phyloP scores from a whole-genome alignment of 2,113 vertebrate genomes.

The Archocentrus centrarchus region DNA sequence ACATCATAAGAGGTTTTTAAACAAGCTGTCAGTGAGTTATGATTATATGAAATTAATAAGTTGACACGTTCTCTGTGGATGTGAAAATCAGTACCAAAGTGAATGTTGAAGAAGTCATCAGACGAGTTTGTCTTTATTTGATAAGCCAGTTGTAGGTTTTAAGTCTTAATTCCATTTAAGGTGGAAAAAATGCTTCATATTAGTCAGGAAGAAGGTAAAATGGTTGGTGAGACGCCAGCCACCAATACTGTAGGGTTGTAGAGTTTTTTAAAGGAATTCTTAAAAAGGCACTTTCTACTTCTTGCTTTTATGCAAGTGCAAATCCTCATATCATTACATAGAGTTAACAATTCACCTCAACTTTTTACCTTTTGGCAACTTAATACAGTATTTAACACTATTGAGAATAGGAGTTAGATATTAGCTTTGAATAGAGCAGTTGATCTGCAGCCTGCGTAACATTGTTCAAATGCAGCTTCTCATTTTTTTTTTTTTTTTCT shows the following conservation, averaged over 20 bases:
- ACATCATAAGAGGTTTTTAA: constrained; percentile 43
- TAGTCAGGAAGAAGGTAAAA: constrained; percentile 1
- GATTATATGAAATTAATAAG: constrained; percentile 45
- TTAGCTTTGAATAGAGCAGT: constrained; percentile 66
- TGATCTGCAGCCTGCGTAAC: constrained; percentile 74
- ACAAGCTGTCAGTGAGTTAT: constrained; percentile 10
- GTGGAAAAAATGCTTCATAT: background rate
- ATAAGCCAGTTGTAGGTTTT: constrained; percentile 37
- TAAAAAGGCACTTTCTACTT: constrained; percentile 68
- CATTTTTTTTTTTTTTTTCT: background rate
- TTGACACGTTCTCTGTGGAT: constrained; percentile 60
- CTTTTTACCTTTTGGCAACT: constrained; percentile 54
- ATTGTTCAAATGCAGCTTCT: constrained; percentile 65
- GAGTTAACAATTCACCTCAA: constrained; percentile 58
- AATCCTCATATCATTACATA: constrained; percentile 58
- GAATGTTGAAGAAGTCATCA: constrained; percentile 68
- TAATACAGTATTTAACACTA: constrained; percentile 65
- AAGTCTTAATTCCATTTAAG: constrained; percentile 32
- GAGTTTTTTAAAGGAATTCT: constrained; percentile 54
- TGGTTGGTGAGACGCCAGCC: constrained; percentile 27
- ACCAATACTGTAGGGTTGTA: constrained; percentile 23
- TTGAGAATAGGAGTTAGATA: constrained; percentile 61
- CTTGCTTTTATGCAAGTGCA: constrained; percentile 64
- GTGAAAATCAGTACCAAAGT: constrained; percentile 76
- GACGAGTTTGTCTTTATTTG: constrained; percentile 37